These are phyloP conservation scores for Apis florea DNA, from an alignment of 1,140 invertebrate species.

Conservation along the genomic window DNA sequence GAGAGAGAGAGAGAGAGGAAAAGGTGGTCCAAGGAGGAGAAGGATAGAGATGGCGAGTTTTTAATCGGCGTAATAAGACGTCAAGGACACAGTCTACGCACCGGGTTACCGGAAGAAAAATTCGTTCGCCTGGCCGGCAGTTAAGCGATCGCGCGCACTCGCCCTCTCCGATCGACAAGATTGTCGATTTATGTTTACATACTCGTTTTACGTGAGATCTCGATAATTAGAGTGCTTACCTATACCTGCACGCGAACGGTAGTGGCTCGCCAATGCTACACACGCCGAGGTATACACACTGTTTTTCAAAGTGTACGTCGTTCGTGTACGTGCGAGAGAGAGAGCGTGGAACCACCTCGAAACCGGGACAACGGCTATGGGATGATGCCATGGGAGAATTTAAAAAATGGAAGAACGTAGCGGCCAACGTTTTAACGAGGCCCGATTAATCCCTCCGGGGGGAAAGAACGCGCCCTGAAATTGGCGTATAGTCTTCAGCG, in stretches of 20 bases:
- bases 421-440: constrained; percentile 61
- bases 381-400: constrained; percentile 57
- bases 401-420: constrained; percentile 62
- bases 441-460: constrained; percentile 62
- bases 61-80: constrained; percentile 64
- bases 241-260: constrained; percentile 36
- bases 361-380: constrained; percentile 12
- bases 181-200: constrained; percentile 68
- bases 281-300: too few species aligned
- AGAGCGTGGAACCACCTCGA: constrained; percentile 9
- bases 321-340: neutral
- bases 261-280: neutral
- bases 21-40: neutral
- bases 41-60: constrained; percentile 9
- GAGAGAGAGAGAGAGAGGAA: neutral
- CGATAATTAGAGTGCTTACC: constrained; percentile 67
- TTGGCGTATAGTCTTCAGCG: constrained; percentile 64
- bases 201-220: constrained; percentile 66
- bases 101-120: constrained; percentile 55
- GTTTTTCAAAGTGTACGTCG: neutral
- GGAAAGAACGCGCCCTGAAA: constrained; percentile 61
- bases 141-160: constrained; percentile 58
- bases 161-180: constrained; percentile 53
- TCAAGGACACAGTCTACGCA: constrained; percentile 41
- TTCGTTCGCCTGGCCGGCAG: constrained; percentile 47